Evolutionary conservation across 2,888 invertebrate species (phyloP).

Genomic region (Anagyrus pseudococci): DNA sequence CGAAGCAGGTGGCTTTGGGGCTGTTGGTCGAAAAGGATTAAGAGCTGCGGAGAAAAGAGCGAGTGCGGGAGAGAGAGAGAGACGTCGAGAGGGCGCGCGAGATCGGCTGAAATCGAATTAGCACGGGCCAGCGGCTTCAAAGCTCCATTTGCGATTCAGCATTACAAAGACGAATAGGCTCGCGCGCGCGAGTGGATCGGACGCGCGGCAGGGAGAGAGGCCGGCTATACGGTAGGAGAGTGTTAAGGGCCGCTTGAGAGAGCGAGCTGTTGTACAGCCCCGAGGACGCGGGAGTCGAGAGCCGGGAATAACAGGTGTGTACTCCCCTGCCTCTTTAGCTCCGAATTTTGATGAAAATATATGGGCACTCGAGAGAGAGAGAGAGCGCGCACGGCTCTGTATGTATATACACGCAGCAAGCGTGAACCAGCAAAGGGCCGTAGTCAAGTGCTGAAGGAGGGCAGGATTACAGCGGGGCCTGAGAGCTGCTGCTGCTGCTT

Average conservation of each 20-base stretch:
- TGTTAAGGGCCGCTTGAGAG: conserved; percentile 35
- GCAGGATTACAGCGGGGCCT: neutral
- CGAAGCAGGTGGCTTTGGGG: neutral
- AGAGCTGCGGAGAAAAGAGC: neutral
- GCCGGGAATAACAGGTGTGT: conserved; percentile 29
- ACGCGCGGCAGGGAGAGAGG: neutral
- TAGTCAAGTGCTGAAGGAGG: no score
- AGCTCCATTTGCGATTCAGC: conserved; percentile 36
- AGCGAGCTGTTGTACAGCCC: neutral
- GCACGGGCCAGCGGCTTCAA: conserved; percentile 25
- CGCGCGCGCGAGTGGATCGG: neutral
- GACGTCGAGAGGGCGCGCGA: neutral
- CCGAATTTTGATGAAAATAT: conserved; percentile 21
- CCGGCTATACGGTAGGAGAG: neutral
- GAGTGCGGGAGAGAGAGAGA: neutral
- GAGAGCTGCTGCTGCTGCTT: no score
- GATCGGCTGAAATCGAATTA: conserved; percentile 23
- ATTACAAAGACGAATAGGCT: conserved; percentile 27
- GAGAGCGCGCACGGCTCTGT: neutral
- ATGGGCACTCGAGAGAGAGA: conserved; percentile 8
- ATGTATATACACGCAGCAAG: no score
- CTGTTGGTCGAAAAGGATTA: neutral
- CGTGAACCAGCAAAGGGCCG: no score
- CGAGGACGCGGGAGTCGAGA: neutral
- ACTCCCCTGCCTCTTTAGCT: no score